Conservation (phyloP, 2,797 vertebrate species). For the Enoplosus armatus region DNA sequence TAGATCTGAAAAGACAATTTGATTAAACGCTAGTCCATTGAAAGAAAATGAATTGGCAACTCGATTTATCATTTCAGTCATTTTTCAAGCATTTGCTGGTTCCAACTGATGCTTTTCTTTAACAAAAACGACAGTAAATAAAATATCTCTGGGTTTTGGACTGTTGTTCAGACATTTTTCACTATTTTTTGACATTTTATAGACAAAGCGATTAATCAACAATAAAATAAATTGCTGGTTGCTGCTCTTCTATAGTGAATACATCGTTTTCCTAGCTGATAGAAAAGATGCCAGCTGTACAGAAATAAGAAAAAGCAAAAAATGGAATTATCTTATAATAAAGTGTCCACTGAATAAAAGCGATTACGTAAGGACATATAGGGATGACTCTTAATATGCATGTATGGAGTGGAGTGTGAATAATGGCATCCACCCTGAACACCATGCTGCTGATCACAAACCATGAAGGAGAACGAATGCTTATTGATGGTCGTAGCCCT, state of each 20-base stretch:
- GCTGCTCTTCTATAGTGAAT: not conserved
- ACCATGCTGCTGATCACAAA: constrained; percentile 2
- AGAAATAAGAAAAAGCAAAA: not conserved
- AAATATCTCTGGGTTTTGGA: not conserved
- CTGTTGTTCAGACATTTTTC: not conserved
- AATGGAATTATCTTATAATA: not conserved
- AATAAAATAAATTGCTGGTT: not conserved
- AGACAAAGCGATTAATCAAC: not conserved
- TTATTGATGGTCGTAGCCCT: not conserved
- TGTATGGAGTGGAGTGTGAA: constrained; percentile 19
- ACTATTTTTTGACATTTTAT: not conserved
- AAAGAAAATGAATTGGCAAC: not conserved
- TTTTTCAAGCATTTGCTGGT: not conserved
- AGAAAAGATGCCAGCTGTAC: not conserved
- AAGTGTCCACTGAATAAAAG: not conserved
- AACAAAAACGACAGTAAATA: not conserved
- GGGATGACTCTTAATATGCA: not conserved
- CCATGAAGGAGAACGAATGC: constrained; percentile 17
- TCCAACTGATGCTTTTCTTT: not conserved
- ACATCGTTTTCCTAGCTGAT: not conserved
- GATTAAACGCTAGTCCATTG: not conserved
- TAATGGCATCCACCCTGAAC: constrained; percentile 20
- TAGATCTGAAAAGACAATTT: not conserved
- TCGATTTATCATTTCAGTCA: not conserved
- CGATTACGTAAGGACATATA: not conserved